Conservation (phyloP, 2,888 invertebrate species). For the Tridacna crocea region DNA sequence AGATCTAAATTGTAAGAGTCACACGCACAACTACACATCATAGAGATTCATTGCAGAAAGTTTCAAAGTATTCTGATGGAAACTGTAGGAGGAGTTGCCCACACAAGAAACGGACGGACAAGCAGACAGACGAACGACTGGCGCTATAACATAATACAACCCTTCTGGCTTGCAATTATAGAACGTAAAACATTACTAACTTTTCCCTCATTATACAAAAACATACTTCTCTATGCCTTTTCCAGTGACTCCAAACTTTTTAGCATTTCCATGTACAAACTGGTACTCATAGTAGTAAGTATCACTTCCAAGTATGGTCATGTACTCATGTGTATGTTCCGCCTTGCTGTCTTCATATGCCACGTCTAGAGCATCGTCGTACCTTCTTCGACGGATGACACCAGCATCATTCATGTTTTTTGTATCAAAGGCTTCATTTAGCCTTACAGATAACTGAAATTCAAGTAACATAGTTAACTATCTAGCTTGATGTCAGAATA, state of each 20-base stretch:
- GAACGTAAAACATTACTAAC: conserved; percentile 5
- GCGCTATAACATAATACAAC: too few relatives aligned
- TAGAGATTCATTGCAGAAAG: too few relatives aligned
- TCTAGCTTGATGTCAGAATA: too few relatives aligned
- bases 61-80: too few relatives aligned
- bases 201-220: not conserved
- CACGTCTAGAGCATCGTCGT: not conserved
- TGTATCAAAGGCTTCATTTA: not conserved
- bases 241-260: conserved; percentile 14
- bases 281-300: conserved; percentile 37
- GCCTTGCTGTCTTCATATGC: conserved; percentile 28
- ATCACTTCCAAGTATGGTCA: conserved; percentile 28
- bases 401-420: conserved; percentile 14
- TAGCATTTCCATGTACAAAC: conserved; percentile 19
- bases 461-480: not conserved
- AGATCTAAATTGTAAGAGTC: too few relatives aligned
- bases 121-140: too few relatives aligned
- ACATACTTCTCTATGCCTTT: conserved; percentile 43
- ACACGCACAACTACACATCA: too few relatives aligned
- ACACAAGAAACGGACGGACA: too few relatives aligned
- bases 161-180: too few relatives aligned
- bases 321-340: not conserved
- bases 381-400: conserved; percentile 1
- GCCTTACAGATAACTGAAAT: conserved; percentile 6
- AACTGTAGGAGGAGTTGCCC: too few relatives aligned